phyloP scores from a whole-genome alignment of 2,113 vertebrate genomes.

The Scophthalmus maximus region DNA sequence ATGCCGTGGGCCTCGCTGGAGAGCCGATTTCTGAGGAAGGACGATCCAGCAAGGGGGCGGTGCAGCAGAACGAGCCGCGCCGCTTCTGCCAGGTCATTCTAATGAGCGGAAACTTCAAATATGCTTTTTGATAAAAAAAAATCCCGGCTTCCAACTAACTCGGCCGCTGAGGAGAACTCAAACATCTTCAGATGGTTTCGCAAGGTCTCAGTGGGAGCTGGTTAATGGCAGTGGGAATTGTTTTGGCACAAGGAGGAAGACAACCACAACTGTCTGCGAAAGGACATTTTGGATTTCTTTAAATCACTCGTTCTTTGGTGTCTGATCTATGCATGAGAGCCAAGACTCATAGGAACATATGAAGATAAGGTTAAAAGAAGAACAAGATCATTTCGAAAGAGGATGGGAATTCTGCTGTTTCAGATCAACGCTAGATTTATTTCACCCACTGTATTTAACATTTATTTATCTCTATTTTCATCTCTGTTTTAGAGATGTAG shows the following conservation, averaged over 20 bases:
- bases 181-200: constrained; percentile 40
- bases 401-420: background rate
- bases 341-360: background rate
- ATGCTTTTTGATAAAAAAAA: constrained; percentile 49
- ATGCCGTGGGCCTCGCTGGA: background rate
- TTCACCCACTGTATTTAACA: background rate
- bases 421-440: background rate
- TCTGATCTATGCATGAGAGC: background rate
- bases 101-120: constrained; percentile 56
- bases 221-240: constrained; percentile 49
- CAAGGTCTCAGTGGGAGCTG: constrained; percentile 33
- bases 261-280: constrained; percentile 4
- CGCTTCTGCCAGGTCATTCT: constrained; percentile 24
- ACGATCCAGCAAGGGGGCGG: constrained; percentile 1
- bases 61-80: background rate
- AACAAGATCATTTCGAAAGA: too few relatives aligned
- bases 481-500: background rate
- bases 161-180: constrained; percentile 38
- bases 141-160: constrained; percentile 35
- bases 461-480: too few relatives aligned
- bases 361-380: background rate
- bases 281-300: background rate
- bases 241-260: constrained; percentile 37
- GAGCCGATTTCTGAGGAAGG: background rate
- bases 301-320: background rate